Base-by-base conservation (phyloP, 2,888 invertebrate genomes). In the Coecobrya sp. region DNA sequence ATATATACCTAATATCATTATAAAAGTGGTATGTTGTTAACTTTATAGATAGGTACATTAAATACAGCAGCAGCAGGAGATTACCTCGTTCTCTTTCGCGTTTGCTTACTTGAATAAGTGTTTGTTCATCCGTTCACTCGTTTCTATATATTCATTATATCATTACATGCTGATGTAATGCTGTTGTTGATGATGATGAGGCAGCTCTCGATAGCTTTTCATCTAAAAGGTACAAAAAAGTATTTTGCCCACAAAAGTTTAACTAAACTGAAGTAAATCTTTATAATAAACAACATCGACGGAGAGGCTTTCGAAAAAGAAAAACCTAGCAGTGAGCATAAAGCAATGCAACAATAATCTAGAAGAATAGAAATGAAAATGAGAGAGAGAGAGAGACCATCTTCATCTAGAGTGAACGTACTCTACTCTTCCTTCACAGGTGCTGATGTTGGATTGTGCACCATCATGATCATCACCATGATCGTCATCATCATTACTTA, bases 51-150 rank as follows among this genome's bases (percentile, higher is more conserved):
- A 82, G 16, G 42, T 22, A 82, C 45, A 62, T 82, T 82, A 82
- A 59, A 62, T 22, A 49, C 59, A 27, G 30, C 82, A 52, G 70
- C 68, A 91, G 81, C 81, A 86, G 86, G 91, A 86, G 91, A 91
- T 86, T 86, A 81, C 25, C 86, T 81, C 45, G 86, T 76, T 86
- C 86, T 86, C 55, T 76, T 79, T 45, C 36, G 62, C 86, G 55
- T 84, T 89, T 70, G 84, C 87, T 85, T 84, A 73, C 90, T 90
- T 85, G 76, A 90, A 91, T 81, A 91, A 86, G 91, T 91, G 91
- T 91, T 91, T 91, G 91, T 91, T 91, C 91, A 91, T 91, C 91
- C 91, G 91, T 91, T 86, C 86, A 91, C 91, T 87, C 82, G 25
- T 70, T 85, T 84, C 42, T 88, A 90, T 90, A 86, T 91, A 82